phyloP scores from a whole-genome alignment of 2,113 vertebrate genomes.

The Lynx canadensis region DNA sequence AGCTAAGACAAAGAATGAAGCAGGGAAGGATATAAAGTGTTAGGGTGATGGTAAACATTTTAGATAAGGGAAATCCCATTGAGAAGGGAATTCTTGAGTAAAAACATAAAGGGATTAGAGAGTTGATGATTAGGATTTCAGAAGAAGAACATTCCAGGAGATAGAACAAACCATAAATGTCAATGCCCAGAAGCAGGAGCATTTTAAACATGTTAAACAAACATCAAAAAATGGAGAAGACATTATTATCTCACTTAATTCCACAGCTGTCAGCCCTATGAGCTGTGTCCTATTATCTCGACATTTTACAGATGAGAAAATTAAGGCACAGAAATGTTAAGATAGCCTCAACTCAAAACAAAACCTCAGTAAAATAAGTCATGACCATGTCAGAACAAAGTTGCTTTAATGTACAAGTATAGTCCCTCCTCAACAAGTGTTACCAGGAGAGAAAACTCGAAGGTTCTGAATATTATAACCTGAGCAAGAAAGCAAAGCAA shows the following conservation, averaged over 20 bases:
- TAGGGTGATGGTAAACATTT: not conserved
- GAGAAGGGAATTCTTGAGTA: slow-evolving; percentile 45
- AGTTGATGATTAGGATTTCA: not conserved
- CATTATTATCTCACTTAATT: not conserved
- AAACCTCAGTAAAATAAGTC: not conserved
- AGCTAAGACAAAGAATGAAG: not conserved
- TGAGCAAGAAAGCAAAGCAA: slow-evolving; percentile 27
- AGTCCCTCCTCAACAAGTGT: not conserved
- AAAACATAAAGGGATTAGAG: not conserved
- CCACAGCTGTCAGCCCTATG: not conserved
- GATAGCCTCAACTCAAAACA: not conserved
- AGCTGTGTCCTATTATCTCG: not conserved
- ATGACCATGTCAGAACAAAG: not conserved
- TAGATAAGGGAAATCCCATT: not conserved
- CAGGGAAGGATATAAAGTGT: not conserved
- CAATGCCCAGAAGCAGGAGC: not conserved
- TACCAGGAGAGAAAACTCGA: not conserved
- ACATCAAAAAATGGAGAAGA: not conserved
- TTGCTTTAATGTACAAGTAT: not conserved
- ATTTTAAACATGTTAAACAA: not conserved
- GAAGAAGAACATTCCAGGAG: not conserved
- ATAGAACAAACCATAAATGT: not conserved
- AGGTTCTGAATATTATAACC: not conserved
- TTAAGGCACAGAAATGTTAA: not conserved
- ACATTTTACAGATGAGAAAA: not conserved